Conservation (phyloP, 2,797 vertebrate genomes). For the Monodelphis domestica region DNA sequence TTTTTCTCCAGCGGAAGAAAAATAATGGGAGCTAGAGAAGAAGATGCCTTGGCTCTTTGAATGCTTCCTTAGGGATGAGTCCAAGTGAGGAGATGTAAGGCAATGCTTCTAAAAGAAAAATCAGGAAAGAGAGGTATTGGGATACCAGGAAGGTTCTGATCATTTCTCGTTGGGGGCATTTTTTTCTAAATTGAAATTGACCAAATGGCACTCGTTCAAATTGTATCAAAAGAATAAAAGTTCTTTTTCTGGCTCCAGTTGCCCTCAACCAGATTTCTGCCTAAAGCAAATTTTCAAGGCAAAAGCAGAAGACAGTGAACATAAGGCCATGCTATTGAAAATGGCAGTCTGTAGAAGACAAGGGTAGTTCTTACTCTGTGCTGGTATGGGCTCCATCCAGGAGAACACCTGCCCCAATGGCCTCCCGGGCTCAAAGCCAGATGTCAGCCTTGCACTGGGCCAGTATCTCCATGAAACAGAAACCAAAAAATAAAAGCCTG, state of each 20-base stretch:
- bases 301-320: not conserved
- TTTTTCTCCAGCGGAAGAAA: not conserved
- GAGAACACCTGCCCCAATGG: not conserved
- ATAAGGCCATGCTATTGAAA: not conserved
- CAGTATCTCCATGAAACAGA: not conserved
- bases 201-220: slow-evolving; percentile 21
- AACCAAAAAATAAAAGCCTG: not conserved
- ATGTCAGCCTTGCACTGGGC: not conserved
- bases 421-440: not conserved
- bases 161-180: not conserved
- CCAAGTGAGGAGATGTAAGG: not conserved
- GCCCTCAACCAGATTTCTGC: not conserved
- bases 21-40: not conserved
- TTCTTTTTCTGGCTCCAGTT: not conserved
- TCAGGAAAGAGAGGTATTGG: not conserved
- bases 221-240: slow-evolving; percentile 10
- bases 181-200: slow-evolving; percentile 23
- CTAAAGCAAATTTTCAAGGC: not conserved
- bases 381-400: not conserved
- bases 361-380: not conserved
- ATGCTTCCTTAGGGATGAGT: not conserved
- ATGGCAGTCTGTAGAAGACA: not conserved
- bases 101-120: not conserved
- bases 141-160: not conserved
- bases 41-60: not conserved